phyloP scores from a whole-genome alignment of 2,888 invertebrate species.

The Coremacera marginata region DNA sequence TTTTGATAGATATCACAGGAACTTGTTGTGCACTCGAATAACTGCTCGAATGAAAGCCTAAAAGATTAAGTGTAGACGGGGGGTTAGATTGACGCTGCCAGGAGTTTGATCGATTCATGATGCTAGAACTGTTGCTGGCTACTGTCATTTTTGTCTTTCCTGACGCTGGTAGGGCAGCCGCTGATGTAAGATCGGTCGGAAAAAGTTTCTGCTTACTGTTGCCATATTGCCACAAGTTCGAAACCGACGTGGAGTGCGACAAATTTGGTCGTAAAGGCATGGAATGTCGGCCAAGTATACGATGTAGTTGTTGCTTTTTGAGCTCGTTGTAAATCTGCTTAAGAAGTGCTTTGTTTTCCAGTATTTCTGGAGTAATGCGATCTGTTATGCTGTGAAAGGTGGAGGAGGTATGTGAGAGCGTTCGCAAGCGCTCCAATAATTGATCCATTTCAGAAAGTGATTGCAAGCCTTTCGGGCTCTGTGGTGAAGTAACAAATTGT shows the following conservation, averaged over 20 bases:
- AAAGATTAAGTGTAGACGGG: slow-evolving; percentile 50
- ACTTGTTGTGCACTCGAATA: not conserved
- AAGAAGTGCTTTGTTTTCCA: slow-evolving; percentile 80
- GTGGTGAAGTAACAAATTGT: slow-evolving; percentile 8
- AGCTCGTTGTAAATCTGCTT: slow-evolving; percentile 70
- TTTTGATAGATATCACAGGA: slow-evolving; percentile 7
- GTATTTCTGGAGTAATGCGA: slow-evolving; percentile 78
- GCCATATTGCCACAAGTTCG: slow-evolving; percentile 52
- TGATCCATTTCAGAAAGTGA: slow-evolving; percentile 52
- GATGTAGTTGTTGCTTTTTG: slow-evolving; percentile 65
- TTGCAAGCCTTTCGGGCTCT: slow-evolving; percentile 39
- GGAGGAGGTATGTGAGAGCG: slow-evolving; percentile 48
- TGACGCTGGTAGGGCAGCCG: not conserved
- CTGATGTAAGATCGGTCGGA: not conserved
- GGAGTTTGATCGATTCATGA: not conserved
- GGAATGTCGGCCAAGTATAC: slow-evolving; percentile 60
- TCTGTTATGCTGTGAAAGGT: slow-evolving; percentile 65
- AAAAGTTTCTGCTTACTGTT: slow-evolving; percentile 20
- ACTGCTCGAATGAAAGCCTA: not conserved
- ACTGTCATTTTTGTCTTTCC: not conserved
- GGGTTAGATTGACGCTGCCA: slow-evolving; percentile 49
- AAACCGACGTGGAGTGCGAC: slow-evolving; percentile 55
- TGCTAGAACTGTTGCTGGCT: not conserved
- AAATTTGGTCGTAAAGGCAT: slow-evolving; percentile 49
- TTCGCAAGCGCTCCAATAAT: slow-evolving; percentile 55